Base-by-base conservation (phyloP, 2,797 vertebrate genomes). In the Neostethus bicornis region DNA sequence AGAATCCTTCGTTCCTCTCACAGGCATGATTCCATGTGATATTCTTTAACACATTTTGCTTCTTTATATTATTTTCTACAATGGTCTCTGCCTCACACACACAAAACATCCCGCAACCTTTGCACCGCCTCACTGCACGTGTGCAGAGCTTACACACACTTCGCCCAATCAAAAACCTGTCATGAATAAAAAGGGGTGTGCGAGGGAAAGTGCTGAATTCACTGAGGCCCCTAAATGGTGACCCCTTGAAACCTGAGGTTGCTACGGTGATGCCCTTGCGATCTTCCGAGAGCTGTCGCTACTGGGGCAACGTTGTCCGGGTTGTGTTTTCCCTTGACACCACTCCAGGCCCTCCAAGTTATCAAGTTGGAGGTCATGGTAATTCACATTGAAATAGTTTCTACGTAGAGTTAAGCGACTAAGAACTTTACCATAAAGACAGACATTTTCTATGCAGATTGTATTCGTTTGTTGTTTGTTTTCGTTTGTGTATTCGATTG, bases 161-260 rank as follows among this genome's bases (percentile, higher is more conserved):
- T 13, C 46, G 57, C 35, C 85, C 86, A 88, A 90, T 88, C 82
- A 64, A 77, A 78, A 80, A 71, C 54, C 62, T 77, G 66, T 71
- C 75, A 77, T 38, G 75, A 77, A 76, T 66, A 80, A 71, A 82
- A 53, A 71, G 54, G 74, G 66, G 80, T 70, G 77, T 77, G 75
- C 63, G 61, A 38, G 39, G 8, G 68, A 53, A 71, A 77, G 76
- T 41, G 67, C 52, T 62, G 60, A 52, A 68, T 83, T 87, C 56
- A 81, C 70, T 43, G 51, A 66, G 60, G 53, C 61, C 78, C 80
- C 73, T 71, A 64, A 79, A 46, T 20, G 9, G 58, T 81, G 69
- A 83, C 79, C 87, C 80, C 65, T 57, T 29, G 6, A 76, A 52
- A 58, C 70, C 37, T 20, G 11, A 69, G 77, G 87, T 87, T 88